Evolutionary conservation across 2,113 vertebrate genomes (phyloP).

Genomic region (Oncorhynchus gorbuscha): DNA sequence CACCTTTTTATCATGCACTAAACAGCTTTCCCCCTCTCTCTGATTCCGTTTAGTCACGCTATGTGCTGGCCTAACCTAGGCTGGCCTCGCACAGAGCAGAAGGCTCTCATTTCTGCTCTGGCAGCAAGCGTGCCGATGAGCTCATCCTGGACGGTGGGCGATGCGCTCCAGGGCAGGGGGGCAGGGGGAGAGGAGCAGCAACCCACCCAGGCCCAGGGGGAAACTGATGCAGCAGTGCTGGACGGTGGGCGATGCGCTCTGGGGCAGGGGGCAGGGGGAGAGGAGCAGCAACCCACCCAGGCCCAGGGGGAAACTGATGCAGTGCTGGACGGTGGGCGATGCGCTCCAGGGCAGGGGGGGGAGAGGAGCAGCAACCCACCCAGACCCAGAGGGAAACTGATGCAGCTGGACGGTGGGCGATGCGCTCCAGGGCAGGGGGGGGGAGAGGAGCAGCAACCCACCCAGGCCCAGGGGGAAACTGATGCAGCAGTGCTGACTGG

Average conservation of each 20-base stretch:
- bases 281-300: not conserved
- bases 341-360: constrained; percentile 23
- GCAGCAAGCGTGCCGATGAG: constrained; percentile 67
- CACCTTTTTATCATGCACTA: constrained; percentile 47
- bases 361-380: not conserved
- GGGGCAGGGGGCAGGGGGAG: not conserved
- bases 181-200: not conserved
- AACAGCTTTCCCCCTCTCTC: constrained; percentile 57
- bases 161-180: constrained; percentile 35
- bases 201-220: constrained; percentile 29
- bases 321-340: constrained; percentile 56
- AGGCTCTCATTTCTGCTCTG: constrained; percentile 72
- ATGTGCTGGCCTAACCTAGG: constrained; percentile 64
- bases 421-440: constrained; percentile 31
- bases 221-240: constrained; percentile 68
- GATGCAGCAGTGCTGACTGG: constrained; percentile 53
- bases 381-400: constrained; percentile 54
- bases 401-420: constrained; percentile 60
- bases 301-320: constrained; percentile 62
- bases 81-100: constrained; percentile 62
- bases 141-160: constrained; percentile 65
- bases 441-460: not conserved
- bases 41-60: constrained; percentile 68
- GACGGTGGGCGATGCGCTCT: constrained; percentile 58
- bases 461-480: constrained; percentile 53